phyloP scores from a whole-genome alignment of 2,113 vertebrate genomes.

The Bothrops jararaca region DNA sequence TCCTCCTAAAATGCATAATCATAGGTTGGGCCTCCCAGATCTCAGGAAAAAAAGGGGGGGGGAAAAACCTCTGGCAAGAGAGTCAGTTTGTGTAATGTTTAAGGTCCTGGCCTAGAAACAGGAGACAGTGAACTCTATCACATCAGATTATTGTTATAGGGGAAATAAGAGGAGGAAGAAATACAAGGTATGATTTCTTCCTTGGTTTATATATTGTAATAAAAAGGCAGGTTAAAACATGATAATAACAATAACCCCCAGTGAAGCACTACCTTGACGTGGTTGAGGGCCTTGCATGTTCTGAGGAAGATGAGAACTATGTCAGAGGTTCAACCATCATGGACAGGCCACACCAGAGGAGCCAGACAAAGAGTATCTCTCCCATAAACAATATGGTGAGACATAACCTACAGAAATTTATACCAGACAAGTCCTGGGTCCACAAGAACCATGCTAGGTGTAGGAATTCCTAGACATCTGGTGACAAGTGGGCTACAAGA shows the following conservation, averaged over 20 bases:
- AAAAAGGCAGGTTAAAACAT: not conserved
- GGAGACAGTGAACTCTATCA: not conserved
- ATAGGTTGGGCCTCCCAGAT: not conserved
- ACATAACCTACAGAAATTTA: not conserved
- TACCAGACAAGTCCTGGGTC: not conserved
- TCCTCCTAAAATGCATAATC: not conserved
- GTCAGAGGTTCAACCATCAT: not conserved
- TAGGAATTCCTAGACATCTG: not conserved
- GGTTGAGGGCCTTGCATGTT: not conserved
- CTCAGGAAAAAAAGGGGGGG: not conserved
- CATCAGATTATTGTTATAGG: not conserved
- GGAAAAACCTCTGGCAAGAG: not conserved
- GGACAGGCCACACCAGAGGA: not conserved
- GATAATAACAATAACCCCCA: not conserved
- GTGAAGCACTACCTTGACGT: not conserved
- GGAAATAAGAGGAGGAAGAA: not conserved
- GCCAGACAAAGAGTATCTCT: not conserved
- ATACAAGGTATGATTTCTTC: not conserved
- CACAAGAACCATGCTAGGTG: not conserved
- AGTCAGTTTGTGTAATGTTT: not conserved
- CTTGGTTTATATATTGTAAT: not conserved
- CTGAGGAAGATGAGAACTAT: not conserved
- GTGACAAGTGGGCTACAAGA: not conserved
- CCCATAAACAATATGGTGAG: not conserved
- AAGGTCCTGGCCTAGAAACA: not conserved